Evolutionary conservation across 2,797 vertebrate genomes (phyloP).

Genomic region (Acanthornis magna): DNA sequence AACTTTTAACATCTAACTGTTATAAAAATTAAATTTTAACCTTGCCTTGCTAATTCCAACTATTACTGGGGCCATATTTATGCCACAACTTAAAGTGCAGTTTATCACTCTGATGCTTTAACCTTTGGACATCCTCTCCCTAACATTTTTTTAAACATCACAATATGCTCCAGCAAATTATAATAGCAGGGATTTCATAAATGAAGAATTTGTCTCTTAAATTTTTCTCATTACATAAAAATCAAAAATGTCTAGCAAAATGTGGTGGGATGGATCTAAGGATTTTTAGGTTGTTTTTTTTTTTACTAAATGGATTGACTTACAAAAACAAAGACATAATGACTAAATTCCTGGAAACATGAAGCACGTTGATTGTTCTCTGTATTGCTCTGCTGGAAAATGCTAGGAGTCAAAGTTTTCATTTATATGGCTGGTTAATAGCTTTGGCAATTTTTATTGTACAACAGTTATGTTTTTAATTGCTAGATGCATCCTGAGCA

Average conservation of each 20-base stretch:
- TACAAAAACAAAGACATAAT: background rate
- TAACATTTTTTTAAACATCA: background rate
- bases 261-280: fast-evolving
- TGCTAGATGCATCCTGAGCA: background rate
- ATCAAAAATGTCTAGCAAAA: background rate
- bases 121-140: background rate
- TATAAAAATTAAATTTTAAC: background rate
- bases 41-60: background rate
- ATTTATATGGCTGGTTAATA: conserved; percentile 21
- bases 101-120: background rate
- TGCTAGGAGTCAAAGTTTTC: background rate
- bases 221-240: background rate
- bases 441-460: conserved; percentile 19
- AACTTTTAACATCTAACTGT: background rate
- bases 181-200: fast-evolving
- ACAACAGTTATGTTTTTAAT: background rate
- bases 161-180: background rate
- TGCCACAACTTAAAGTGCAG: background rate
- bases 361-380: background rate
- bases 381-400: background rate
- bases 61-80: background rate
- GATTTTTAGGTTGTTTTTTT: no score
- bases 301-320: background rate
- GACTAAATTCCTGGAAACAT: background rate
- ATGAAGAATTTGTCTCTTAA: background rate